These are phyloP conservation scores for Trialeurodes vaporariorum DNA, from an alignment of 1,140 invertebrate species.

Conservation along the genomic window DNA sequence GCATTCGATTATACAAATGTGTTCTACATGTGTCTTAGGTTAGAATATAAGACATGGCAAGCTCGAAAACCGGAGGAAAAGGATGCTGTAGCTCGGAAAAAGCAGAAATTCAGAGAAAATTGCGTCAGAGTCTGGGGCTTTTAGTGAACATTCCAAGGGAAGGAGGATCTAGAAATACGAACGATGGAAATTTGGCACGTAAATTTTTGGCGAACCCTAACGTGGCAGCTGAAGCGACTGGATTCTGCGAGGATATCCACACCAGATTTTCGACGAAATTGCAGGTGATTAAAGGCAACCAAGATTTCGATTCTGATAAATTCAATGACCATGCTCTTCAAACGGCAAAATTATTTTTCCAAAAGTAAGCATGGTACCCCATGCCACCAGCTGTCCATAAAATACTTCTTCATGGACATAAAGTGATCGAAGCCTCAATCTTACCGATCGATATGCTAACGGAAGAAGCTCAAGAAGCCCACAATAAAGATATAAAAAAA, in stretches of 20 bases:
- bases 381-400: not conserved
- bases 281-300: not conserved
- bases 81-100: constrained; percentile 10
- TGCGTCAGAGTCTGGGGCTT: constrained; percentile 11
- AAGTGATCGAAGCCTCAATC: not conserved
- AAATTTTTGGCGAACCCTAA: not conserved
- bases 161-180: not conserved
- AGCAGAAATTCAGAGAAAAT: constrained; percentile 14
- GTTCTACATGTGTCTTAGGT: not conserved
- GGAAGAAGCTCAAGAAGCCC: not conserved
- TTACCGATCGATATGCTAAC: not conserved
- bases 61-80: constrained; percentile 13
- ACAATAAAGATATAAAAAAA: not conserved
- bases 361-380: not conserved
- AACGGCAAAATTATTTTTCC: not conserved
- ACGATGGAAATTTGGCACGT: not conserved
- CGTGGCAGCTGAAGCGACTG: not conserved
- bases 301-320: not conserved
- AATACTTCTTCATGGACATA: not conserved
- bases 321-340: not conserved
- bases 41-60: constrained; percentile 16
- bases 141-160: constrained; percentile 6
- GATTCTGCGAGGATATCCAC: not conserved
- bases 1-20: constrained; percentile 16
- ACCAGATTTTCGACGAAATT: not conserved